Conservation (phyloP, 1,140 invertebrate genomes). For the Drosophila simulans region DNA sequence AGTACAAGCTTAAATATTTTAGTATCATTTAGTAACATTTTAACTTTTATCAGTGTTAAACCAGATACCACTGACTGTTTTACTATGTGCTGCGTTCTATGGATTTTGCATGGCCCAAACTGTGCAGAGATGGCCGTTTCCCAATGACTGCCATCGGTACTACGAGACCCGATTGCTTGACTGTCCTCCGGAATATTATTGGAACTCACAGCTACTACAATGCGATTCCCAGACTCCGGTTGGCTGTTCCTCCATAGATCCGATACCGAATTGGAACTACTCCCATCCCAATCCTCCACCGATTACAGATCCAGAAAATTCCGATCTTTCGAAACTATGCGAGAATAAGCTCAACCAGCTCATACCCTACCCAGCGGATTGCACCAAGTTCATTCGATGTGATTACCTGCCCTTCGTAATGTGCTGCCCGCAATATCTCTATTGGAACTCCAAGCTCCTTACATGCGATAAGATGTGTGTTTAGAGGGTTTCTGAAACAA, state of each 20-base stretch:
- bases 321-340: slow-evolving; percentile 8
- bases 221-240: slow-evolving; percentile 7
- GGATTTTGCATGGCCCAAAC: neutral
- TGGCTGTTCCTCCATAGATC: neutral
- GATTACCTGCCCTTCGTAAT: slow-evolving; percentile 65
- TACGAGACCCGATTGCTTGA: slow-evolving; percentile 12
- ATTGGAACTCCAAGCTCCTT: slow-evolving; percentile 55
- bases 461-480: slow-evolving; percentile 65
- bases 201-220: slow-evolving; percentile 32
- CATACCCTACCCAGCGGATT: slow-evolving; percentile 56
- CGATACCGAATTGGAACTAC: neutral
- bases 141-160: slow-evolving; percentile 46
- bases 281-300: neutral
- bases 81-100: neutral
- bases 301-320: neutral
- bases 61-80: neutral
- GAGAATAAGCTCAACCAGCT: slow-evolving; percentile 14
- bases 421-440: slow-evolving; percentile 48
- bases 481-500: slow-evolving; percentile 5
- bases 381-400: slow-evolving; percentile 53
- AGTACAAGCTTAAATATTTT: neutral
- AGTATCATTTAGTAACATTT: neutral
- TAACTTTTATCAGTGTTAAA: slow-evolving; percentile 17
- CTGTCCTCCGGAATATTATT: slow-evolving; percentile 41
- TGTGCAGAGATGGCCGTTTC: slow-evolving; percentile 6